Evolutionary conservation across 2,113 vertebrate genomes (phyloP), one percentile per base, ranked within the genome.

Genomic region (Chelonoidis abingdonii): DNA sequence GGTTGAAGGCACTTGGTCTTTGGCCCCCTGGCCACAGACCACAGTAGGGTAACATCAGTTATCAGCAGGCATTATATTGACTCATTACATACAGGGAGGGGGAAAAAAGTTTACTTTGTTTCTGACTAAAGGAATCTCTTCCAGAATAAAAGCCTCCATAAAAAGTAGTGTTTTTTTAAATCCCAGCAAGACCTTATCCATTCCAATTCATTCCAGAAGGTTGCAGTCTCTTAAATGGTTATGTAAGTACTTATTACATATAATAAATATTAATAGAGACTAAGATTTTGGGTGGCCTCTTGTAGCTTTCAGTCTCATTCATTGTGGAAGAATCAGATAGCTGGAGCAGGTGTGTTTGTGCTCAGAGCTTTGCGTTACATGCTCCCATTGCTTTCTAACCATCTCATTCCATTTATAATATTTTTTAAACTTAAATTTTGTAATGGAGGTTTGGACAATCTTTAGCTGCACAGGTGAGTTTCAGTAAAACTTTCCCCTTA

Each of bases 381-480:
- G 84, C 69, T 95, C 62, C 92, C 85, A 0, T 29, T 80, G 56
- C 44, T 59, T 87, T 92, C 47, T 80, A 57, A 83, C 75, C 85
- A 79, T 88, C 38, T 89, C 81, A 72, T 62, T 96, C 78, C 83
- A 75, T 88, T 95, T 83, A 90, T 83, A 83, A 80, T 86, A n/a
- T 17, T 72, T 84, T 89, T 89, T 92, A 90, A 80, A 75, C 95
- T 88, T 80, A 96, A 94, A 86, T 62, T 88, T 92, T 88, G 13
- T 89, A 89, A 94, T 97, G 96, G 88, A 94, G 95, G 79, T 95
- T 95, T 85, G 69, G 96, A 97, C 97, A 97, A 97, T 97, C 97
- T 87, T 94, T 97, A 96, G 97, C 97, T 97, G 97, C 97, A 86
- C 97, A 95, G 97, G 97, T 96, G 97, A 97, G 97, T 97, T 97